Conservation (phyloP, 2,888 invertebrate genomes). For the Pantelozetes paolii region DNA sequence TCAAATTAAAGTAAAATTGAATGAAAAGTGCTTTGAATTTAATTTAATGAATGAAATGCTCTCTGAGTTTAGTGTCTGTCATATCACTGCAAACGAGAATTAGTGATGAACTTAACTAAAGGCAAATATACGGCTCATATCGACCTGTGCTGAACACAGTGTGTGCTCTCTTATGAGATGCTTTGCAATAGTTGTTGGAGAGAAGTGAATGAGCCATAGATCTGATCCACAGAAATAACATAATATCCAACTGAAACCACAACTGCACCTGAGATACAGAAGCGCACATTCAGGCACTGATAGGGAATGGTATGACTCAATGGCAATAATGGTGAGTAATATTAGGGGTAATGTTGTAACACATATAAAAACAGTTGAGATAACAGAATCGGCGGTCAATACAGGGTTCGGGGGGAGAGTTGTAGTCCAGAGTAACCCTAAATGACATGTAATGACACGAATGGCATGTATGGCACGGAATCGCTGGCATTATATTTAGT, state of each 20-base stretch:
- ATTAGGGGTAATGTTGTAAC: not conserved
- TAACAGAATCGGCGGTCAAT: constrained; percentile 28
- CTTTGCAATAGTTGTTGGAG: not conserved
- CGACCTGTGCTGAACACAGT: constrained; percentile 2
- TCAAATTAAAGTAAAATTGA: not conserved
- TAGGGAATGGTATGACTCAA: constrained; percentile 3
- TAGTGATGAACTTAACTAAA: not conserved
- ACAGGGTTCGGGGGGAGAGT: not conserved
- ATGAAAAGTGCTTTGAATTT: constrained; percentile 3
- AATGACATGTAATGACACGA: constrained; percentile 23
- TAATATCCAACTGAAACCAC: not conserved
- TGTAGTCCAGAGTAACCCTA: constrained; percentile 25
- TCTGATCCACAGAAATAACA: not conserved
- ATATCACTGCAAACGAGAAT: constrained; percentile 24
- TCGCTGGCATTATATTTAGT: constrained; percentile 8
- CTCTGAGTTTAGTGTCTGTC: not conserved
- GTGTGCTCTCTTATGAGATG: not conserved
- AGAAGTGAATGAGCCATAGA: not conserved
- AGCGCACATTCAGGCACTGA: not conserved
- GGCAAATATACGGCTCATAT: not conserved
- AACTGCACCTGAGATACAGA: constrained; percentile 30
- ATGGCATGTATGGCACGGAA: not conserved
- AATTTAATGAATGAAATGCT: constrained; percentile 18
- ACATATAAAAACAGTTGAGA: constrained; percentile 23
- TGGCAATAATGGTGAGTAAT: constrained; percentile 8